Conservation (phyloP, 2,113 vertebrate genomes). For the Hippocampus mohnikei region DNA sequence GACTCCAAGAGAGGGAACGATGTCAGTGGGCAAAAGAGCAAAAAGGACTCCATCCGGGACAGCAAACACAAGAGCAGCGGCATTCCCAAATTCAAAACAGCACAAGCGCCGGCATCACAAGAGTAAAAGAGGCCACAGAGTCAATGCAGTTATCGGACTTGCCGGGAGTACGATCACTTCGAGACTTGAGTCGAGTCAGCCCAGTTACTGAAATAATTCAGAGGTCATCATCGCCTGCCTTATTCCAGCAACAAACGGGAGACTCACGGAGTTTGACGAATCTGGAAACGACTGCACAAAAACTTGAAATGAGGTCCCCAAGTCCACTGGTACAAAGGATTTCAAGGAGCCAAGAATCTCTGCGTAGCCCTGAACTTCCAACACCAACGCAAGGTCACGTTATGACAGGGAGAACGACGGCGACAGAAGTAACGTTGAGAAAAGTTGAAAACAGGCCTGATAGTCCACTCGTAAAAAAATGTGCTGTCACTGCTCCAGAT, state of each 20-base stretch:
- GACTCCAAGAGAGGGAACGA: slow-evolving; percentile 73
- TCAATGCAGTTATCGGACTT: slow-evolving; percentile 70
- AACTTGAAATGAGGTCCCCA: slow-evolving; percentile 67
- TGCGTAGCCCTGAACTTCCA: slow-evolving; percentile 36
- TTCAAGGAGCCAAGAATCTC: slow-evolving; percentile 61
- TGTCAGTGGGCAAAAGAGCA: slow-evolving; percentile 67
- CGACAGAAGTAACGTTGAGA: slow-evolving; percentile 58
- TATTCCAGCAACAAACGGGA: slow-evolving; percentile 48
- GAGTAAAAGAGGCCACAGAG: slow-evolving; percentile 48
- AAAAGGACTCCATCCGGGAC: slow-evolving; percentile 39
- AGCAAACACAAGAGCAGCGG: slow-evolving; percentile 34
- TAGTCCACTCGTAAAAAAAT: slow-evolving; percentile 69
- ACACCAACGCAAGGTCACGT: slow-evolving; percentile 50
- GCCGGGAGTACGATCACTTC: slow-evolving; percentile 65
- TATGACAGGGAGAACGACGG: slow-evolving; percentile 54
- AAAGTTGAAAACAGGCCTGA: slow-evolving; percentile 70
- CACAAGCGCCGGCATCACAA: slow-evolving; percentile 40
- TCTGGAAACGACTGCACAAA: slow-evolving; percentile 63
- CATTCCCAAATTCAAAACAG: slow-evolving; percentile 28
- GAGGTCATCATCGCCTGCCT: slow-evolving; percentile 64
- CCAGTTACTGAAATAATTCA: slow-evolving; percentile 62
- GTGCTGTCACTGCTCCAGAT: slow-evolving; percentile 50
- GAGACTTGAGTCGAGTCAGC: slow-evolving; percentile 56
- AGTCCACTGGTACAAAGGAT: slow-evolving; percentile 73
- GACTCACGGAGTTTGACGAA: slow-evolving; percentile 61